phyloP scores from a whole-genome alignment of 1,140 invertebrate genomes.

The Pseudomyrmex dendroicus region DNA sequence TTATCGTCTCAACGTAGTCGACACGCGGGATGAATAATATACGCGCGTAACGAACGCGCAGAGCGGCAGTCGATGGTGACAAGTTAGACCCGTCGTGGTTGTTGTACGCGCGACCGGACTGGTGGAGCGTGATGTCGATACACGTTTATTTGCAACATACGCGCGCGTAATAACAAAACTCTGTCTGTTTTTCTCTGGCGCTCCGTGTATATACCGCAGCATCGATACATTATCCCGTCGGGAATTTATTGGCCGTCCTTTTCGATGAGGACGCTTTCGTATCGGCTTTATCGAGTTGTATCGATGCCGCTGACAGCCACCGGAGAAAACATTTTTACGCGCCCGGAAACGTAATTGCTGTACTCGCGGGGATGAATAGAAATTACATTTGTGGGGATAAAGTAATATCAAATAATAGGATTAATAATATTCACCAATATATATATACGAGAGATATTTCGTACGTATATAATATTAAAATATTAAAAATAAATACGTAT shows the following conservation, averaged over 20 bases:
- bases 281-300: slow-evolving; percentile 29
- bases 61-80: slow-evolving; percentile 65
- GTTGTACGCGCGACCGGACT: slow-evolving; percentile 22
- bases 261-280: slow-evolving; percentile 24
- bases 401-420: neutral
- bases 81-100: slow-evolving; percentile 54
- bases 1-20: slow-evolving; percentile 66
- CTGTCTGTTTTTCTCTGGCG: neutral
- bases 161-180: slow-evolving; percentile 66
- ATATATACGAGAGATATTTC: neutral
- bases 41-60: slow-evolving; percentile 46
- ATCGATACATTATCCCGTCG: slow-evolving; percentile 18
- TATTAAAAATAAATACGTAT: too few species aligned
- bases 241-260: slow-evolving; percentile 42
- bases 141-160: slow-evolving; percentile 65
- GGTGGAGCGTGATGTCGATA: slow-evolving; percentile 59
- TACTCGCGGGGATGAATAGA: neutral
- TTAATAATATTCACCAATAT: too few species aligned
- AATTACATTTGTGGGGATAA: neutral
- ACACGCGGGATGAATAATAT: slow-evolving; percentile 60
- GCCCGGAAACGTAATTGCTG: neutral
- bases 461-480: too few species aligned
- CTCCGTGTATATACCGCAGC: neutral
- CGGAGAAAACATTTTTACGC: slow-evolving; percentile 5
- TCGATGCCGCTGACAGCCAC: neutral